A percentile compares a stretch with the other conserved stretches of the same genome.
These are phyloP conservation scores for Tetragonula carbonaria DNA, from an alignment of 2,888 invertebrate species.

Conservation along the genomic window DNA sequence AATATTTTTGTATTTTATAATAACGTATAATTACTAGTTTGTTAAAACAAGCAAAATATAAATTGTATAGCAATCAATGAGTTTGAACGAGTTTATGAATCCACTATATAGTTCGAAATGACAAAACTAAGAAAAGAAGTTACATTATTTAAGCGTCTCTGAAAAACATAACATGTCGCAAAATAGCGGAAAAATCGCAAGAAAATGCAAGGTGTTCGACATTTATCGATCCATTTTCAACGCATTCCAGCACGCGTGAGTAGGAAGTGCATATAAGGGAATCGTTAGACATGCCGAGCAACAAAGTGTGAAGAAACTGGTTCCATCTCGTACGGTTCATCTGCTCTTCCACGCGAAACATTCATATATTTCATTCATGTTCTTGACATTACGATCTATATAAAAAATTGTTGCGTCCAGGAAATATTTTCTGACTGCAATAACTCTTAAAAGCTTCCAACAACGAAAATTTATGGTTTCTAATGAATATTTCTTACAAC, in stretches of 20 bases:
- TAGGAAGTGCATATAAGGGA: constrained; percentile 2
- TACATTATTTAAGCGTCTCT: no score
- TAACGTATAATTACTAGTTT: no score
- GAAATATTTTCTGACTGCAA: background rate
- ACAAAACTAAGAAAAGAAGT: no score
- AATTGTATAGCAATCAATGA: no score
- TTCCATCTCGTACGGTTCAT: constrained; percentile 24
- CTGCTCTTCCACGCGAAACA: background rate
- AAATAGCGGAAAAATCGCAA: background rate
- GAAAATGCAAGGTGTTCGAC: background rate
- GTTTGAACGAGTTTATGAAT: no score
- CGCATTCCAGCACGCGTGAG: background rate
- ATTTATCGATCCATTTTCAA: constrained; percentile 1
- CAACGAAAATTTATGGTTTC: background rate
- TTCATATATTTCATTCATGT: background rate
- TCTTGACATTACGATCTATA: background rate
- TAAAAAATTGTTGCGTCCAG: background rate
- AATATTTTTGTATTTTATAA: no score
- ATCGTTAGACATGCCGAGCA: constrained; percentile 6
- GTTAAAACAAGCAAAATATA: no score
- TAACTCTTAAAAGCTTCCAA: background rate
- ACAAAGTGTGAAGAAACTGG: constrained; percentile 41
- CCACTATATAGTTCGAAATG: no score
- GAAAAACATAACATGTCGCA: background rate
- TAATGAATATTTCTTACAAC: background rate